Base-by-base conservation (phyloP, 2,797 vertebrate genomes). In the Anas capensis region DNA sequence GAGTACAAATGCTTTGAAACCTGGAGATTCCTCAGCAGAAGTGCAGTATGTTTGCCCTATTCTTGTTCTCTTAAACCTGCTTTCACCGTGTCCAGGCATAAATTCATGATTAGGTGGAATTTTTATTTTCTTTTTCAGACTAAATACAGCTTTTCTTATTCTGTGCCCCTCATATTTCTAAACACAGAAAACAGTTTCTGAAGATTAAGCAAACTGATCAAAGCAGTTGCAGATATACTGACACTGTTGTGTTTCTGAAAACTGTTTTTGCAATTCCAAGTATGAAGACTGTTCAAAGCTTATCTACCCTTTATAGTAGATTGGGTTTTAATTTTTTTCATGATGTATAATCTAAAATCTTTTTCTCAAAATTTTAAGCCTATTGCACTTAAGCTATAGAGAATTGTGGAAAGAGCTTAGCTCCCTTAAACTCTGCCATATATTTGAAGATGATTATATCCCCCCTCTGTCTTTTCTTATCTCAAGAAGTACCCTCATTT, bases 1-100 rank as follows among this genome's bases (percentile, higher is more conserved):
- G 53, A 27, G 24, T 6, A 38, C 5, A 4, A 61, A 46, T 61
- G 21, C 57, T 86, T 82, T 79, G 36, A 65, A 57, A 60, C 31
- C 57, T 51, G 8, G 33, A 34, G 20, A 34, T 70, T 53, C 27
- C 1, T 1, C 17, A 16, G 26, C 6, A 27, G 11, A 46, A 34
- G 1, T 31, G 12, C 20, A 33, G 2, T 48, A 13, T 29, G 6
- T 68, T 85, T 66, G 14, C 0, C 0, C 38, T 62, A 19, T 9
- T 75, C 8, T 10, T 79, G 34, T 3, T 81, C 14, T 53, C n/a
- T 40, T 64, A 14, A 82, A 60, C 26, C 7, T 68, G 8, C n/a
- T 23, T 91, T 76, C 12, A 10, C 4, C 7, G 8, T 72, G n/a
- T 58, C 58, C 34, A 56, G 8, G 60, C 66, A 31, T 44, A 66